These are phyloP conservation scores for Procambarus virginalis DNA, from an alignment of 1,140 invertebrate genomes.

Conservation along the genomic window DNA sequence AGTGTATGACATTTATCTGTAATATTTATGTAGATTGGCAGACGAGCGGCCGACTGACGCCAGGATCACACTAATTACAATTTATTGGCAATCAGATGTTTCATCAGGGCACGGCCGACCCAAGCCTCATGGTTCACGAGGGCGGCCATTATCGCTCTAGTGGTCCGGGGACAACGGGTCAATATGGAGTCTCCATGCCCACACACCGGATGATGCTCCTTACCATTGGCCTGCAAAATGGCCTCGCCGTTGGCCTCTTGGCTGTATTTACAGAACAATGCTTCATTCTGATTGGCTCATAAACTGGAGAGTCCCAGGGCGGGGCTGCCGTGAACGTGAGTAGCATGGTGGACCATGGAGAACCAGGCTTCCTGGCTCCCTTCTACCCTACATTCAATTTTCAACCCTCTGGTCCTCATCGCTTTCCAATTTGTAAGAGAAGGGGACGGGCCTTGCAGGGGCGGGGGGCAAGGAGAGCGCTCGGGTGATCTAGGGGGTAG, in stretches of 20 bases:
- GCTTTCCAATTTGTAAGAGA: not conserved
- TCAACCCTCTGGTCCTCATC: not conserved
- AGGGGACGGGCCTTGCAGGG: not conserved
- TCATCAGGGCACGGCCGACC: conserved; percentile 12
- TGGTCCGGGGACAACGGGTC: not conserved
- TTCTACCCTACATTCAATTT: conserved; percentile 2
- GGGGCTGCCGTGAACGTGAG: conserved; percentile 14
- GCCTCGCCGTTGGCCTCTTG: conserved; percentile 51
- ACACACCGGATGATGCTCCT: not conserved
- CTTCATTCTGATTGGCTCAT: conserved; percentile 61
- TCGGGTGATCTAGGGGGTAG: too few relatives aligned
- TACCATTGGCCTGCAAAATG: conserved; percentile 26
- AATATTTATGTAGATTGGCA: conserved; percentile 62
- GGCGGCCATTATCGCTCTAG: conserved; percentile 8
- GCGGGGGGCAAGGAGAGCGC: not conserved
- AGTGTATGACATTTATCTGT: conserved; percentile 30
- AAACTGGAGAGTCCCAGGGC: conserved; percentile 35
- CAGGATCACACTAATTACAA: conserved; percentile 60
- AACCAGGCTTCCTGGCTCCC: not conserved
- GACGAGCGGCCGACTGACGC: not conserved
- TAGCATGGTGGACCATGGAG: not conserved
- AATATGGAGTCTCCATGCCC: not conserved
- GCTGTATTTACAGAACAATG: conserved; percentile 62
- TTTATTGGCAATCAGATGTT: conserved; percentile 61
- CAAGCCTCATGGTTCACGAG: not conserved